Evolutionary conservation across 2,113 vertebrate species (phyloP).

Genomic region (Emydocephalus ijimae): DNA sequence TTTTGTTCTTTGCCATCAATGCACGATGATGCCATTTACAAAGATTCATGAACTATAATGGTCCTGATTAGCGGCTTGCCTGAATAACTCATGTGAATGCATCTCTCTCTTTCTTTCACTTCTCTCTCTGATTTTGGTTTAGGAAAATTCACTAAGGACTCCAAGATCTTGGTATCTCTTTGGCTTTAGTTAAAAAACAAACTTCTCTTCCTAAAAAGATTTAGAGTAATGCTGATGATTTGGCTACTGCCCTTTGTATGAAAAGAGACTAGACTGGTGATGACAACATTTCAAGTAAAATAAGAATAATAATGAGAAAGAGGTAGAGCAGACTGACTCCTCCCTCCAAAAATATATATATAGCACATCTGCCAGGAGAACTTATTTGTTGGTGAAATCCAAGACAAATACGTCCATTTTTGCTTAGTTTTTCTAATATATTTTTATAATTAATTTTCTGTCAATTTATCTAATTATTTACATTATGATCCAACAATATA

Average conservation of each 20-base stretch:
- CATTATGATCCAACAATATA: not conserved
- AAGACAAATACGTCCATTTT: not conserved
- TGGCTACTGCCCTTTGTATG: not conserved
- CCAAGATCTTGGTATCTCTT: not conserved
- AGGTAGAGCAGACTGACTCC: no score
- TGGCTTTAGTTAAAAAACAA: not conserved
- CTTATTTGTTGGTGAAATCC: not conserved
- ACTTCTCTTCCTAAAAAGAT: not conserved
- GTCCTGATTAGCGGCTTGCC: slow-evolving; percentile 48
- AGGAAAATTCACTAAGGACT: not conserved
- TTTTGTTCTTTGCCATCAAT: slow-evolving; percentile 38
- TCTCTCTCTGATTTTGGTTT: not conserved
- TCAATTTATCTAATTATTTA: not conserved
- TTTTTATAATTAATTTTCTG: not conserved
- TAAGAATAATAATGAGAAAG: not conserved
- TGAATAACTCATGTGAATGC: slow-evolving; percentile 55
- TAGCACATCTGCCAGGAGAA: no score
- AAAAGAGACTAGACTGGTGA: not conserved
- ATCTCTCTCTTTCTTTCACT: not conserved
- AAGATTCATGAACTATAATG: slow-evolving; percentile 46
- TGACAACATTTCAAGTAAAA: not conserved
- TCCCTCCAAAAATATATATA: not conserved
- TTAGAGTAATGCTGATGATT: not conserved
- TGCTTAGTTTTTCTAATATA: not conserved
- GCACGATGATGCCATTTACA: slow-evolving; percentile 40